Evolutionary conservation across 2,888 invertebrate genomes (phyloP).

Genomic region (Cataglyphis albicans): DNA sequence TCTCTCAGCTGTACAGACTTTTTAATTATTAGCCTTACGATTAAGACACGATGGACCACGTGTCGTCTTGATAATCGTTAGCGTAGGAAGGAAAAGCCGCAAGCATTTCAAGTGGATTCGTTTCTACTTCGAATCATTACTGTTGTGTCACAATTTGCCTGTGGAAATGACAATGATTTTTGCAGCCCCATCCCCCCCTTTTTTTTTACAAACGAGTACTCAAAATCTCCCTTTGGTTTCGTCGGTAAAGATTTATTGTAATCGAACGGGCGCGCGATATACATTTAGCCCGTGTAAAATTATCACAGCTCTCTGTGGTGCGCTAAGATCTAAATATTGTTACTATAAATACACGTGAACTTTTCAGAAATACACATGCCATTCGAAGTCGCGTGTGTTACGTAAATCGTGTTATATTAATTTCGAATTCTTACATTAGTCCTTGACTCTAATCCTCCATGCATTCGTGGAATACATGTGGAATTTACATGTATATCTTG

Average conservation of each 20-base stretch:
- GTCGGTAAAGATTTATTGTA: slow-evolving; percentile 37
- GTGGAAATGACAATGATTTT: neutral
- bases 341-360: slow-evolving; percentile 33
- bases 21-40: slow-evolving; percentile 22
- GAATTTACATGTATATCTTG: slow-evolving; percentile 44
- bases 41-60: neutral
- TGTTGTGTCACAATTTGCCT: slow-evolving; percentile 5
- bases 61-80: slow-evolving; percentile 1
- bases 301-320: slow-evolving; percentile 45
- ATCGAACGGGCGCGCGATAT: neutral
- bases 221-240: slow-evolving; percentile 11
- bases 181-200: neutral
- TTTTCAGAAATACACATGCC: slow-evolving; percentile 7
- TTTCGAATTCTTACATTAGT: slow-evolving; percentile 23
- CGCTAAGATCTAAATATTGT: slow-evolving; percentile 41
- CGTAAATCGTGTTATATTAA: slow-evolving; percentile 20
- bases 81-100: neutral
- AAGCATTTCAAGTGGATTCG: neutral
- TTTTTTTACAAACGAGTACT: neutral
- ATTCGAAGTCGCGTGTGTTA: slow-evolving; percentile 14
- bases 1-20: slow-evolving; percentile 39
- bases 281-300: slow-evolving; percentile 12
- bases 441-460: neutral
- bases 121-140: neutral
- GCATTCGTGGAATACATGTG: slow-evolving; percentile 2